phyloP scores from a whole-genome alignment of 2,113 vertebrate species.

The Dromiciops gliroides region DNA sequence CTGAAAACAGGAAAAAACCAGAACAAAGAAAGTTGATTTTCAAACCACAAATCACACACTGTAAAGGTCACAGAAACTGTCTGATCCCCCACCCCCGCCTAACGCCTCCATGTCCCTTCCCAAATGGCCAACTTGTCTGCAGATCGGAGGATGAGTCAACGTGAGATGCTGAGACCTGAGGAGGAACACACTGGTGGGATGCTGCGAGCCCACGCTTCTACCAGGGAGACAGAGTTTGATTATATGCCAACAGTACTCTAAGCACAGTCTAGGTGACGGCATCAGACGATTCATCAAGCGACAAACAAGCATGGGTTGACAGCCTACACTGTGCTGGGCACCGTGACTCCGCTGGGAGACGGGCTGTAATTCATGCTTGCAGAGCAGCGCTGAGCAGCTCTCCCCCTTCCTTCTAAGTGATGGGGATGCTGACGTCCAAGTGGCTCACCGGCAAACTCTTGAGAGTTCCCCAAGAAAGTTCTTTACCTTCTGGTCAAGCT shows the following conservation, averaged over 20 bases:
- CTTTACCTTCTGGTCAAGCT: background rate
- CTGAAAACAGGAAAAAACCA: conserved; percentile 64
- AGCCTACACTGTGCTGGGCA: too few relatives aligned
- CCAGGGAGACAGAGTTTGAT: conserved; percentile 53
- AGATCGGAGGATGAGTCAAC: conserved; percentile 71
- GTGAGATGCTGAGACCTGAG: background rate
- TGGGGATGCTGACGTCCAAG: rapidly evolving
- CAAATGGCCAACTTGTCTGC: conserved; percentile 77
- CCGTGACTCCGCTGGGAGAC: background rate
- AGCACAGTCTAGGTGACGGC: background rate
- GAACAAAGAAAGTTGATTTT: conserved; percentile 65
- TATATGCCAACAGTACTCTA: conserved; percentile 29
- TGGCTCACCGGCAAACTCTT: background rate
- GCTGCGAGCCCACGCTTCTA: conserved; percentile 62
- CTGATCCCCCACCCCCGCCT: conserved; percentile 61
- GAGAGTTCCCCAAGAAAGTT: background rate
- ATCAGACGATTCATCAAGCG: background rate
- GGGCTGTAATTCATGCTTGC: background rate
- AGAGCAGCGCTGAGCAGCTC: background rate
- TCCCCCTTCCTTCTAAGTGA: background rate
- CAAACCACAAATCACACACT: conserved; percentile 62
- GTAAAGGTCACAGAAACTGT: conserved; percentile 65
- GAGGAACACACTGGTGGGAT: background rate
- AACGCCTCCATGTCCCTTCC: conserved; percentile 70
- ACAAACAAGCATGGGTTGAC: background rate